phyloP scores from a whole-genome alignment of 2,888 invertebrate genomes.

The Morpho helenor region DNA sequence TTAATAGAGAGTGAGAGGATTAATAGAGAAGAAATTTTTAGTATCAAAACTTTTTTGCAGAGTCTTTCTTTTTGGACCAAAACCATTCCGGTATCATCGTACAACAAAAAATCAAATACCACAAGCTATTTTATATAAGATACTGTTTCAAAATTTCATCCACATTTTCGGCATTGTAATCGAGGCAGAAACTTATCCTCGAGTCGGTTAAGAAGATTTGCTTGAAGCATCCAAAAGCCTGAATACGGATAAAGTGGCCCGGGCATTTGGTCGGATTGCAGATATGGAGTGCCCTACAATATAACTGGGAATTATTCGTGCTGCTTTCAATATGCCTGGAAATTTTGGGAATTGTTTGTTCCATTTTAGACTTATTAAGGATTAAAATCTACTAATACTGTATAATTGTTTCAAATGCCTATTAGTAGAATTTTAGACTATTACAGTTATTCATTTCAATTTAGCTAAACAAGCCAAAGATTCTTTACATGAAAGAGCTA shows the following conservation, averaged over 20 bases:
- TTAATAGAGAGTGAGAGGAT: too few relatives aligned
- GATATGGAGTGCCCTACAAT: slow-evolving; percentile 24
- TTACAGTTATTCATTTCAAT: too few relatives aligned
- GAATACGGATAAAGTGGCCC: slow-evolving; percentile 19
- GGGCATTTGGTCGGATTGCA: slow-evolving; percentile 19
- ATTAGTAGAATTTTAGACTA: too few relatives aligned
- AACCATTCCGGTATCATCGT: too few relatives aligned
- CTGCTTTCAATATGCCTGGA: slow-evolving; percentile 5
- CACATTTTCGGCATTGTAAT: slow-evolving; percentile 10
- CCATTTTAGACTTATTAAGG: neutral
- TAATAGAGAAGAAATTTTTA: too few relatives aligned
- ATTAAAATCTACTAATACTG: too few relatives aligned
- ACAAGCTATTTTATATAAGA: neutral
- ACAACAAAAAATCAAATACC: neutral
- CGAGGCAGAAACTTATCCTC: slow-evolving; percentile 7
- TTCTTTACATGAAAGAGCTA: too few relatives aligned
- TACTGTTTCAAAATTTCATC: neutral
- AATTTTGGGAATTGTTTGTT: neutral
- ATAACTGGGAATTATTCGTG: slow-evolving; percentile 23
- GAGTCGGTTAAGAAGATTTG: slow-evolving; percentile 33
- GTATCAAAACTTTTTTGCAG: too few relatives aligned
- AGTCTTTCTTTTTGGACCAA: too few relatives aligned
- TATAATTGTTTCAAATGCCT: too few relatives aligned
- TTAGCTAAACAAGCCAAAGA: too few relatives aligned
- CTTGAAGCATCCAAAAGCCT: slow-evolving; percentile 24